A percentile compares a stretch with the other conserved stretches of the same genome.
Evolutionary conservation across 1,140 invertebrate genomes (phyloP).

Genomic region (Psilanteris sp.): DNA sequence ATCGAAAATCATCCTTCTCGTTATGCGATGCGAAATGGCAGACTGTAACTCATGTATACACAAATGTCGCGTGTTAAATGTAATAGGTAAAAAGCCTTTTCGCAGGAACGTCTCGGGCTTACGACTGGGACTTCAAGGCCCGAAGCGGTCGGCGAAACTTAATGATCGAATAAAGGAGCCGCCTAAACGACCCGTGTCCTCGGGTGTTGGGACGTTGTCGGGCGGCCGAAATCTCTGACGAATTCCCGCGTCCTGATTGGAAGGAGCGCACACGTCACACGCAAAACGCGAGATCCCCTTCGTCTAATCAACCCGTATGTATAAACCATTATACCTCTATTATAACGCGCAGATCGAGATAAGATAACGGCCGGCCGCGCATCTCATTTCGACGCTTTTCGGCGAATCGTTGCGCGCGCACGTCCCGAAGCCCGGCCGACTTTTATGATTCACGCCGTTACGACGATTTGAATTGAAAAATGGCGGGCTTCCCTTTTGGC

Average conservation of each 20-base stretch:
- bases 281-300: too few species aligned
- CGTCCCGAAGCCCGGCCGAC: too few species aligned
- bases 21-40: slow-evolving; percentile 57
- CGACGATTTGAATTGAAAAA: too few species aligned
- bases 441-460: too few species aligned
- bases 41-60: slow-evolving; percentile 52
- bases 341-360: too few species aligned
- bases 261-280: slow-evolving; percentile 66
- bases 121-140: slow-evolving; percentile 50
- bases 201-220: slow-evolving; percentile 73
- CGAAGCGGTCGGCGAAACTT: slow-evolving; percentile 70
- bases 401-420: too few species aligned
- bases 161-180: slow-evolving; percentile 79
- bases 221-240: slow-evolving; percentile 56
- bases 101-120: slow-evolving; percentile 48
- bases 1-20: slow-evolving; percentile 57
- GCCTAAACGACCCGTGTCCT: slow-evolving; percentile 78
- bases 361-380: too few species aligned
- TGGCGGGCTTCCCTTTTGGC: too few species aligned
- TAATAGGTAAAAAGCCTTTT: slow-evolving; percentile 65
- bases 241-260: slow-evolving; percentile 65
- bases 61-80: slow-evolving; percentile 62
- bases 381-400: too few species aligned
- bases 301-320: too few species aligned
- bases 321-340: too few species aligned